phyloP scores from a whole-genome alignment of 2,113 vertebrate genomes.

The mouse (Mus musculus) region DNA sequence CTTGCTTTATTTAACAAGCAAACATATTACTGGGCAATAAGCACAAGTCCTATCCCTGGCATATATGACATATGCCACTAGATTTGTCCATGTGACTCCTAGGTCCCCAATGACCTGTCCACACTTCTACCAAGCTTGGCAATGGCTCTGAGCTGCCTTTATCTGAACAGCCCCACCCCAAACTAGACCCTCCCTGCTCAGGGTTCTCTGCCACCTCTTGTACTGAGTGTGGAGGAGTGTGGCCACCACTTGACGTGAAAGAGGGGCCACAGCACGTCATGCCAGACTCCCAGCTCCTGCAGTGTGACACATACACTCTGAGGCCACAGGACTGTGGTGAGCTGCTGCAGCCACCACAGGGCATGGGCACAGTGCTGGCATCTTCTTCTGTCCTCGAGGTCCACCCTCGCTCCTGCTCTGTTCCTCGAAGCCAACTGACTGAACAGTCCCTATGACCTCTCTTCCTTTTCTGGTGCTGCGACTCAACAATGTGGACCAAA shows the following conservation, averaged over 20 bases:
- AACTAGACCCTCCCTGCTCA: fast-evolving
- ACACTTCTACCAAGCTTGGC: not conserved
- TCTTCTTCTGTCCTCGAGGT: not conserved
- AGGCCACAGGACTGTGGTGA: too few species aligned
- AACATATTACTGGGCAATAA: not conserved
- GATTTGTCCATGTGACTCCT: not conserved
- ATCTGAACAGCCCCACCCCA: not conserved
- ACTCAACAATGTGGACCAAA: not conserved
- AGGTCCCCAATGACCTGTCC: not conserved
- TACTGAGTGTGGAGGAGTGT: not conserved
- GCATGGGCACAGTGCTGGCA: not conserved
- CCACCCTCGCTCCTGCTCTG: not conserved
- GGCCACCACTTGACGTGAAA: not conserved
- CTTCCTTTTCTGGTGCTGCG: not conserved
- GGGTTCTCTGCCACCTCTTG: too few species aligned
- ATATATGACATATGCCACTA: not conserved
- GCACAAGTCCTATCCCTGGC: not conserved
- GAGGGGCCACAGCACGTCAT: fast-evolving
- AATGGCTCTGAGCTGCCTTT: not conserved
- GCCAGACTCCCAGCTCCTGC: too few species aligned
- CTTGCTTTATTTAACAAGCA: not conserved
- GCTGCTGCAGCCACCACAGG: not conserved
- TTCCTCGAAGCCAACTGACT: not conserved
- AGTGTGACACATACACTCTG: too few species aligned
- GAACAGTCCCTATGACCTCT: fast-evolving